Percentiles rank a stretch among this genome's conserved stretches.
Conservation (phyloP, 2,888 invertebrate species). For the Chrysodeixis includens region DNA sequence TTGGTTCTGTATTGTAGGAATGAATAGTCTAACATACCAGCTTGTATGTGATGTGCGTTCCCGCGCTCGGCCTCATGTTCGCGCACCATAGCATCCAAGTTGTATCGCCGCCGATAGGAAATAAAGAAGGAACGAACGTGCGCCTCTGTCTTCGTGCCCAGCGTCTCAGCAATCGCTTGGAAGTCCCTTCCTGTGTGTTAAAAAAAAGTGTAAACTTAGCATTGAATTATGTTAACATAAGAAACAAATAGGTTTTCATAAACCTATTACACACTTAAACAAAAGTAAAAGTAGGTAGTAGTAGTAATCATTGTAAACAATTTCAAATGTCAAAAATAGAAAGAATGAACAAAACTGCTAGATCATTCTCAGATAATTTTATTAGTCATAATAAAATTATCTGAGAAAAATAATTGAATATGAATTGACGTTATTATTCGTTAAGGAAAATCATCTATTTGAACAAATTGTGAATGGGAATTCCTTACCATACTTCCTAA, state of each 20-base stretch:
- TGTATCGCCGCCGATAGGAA: conserved; percentile 96
- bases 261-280: too few species aligned
- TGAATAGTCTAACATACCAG: conserved; percentile 63
- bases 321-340: too few species aligned
- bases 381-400: not conserved
- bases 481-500: conserved; percentile 93
- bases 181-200: conserved; percentile 92
- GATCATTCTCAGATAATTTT: not conserved
- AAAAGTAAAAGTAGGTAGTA: too few species aligned
- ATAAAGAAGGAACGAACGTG: conserved; percentile 97
- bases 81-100: conserved; percentile 95
- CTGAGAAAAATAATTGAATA: not conserved
- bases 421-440: not conserved
- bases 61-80: conserved; percentile 95
- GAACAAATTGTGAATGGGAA: not conserved
- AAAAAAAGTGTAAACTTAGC: too few species aligned
- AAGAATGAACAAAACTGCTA: too few species aligned
- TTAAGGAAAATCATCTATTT: conserved; percentile 9
- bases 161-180: conserved; percentile 97
- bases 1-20: too few species aligned
- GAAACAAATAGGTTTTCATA: too few species aligned
- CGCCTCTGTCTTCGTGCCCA: conserved; percentile 98
- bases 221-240: too few species aligned
- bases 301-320: too few species aligned
- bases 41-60: conserved; percentile 86